A percentile compares a stretch with the other conserved stretches of the same genome.
Conservation (phyloP, 2,113 vertebrate genomes). For the Microtus montanus region DNA sequence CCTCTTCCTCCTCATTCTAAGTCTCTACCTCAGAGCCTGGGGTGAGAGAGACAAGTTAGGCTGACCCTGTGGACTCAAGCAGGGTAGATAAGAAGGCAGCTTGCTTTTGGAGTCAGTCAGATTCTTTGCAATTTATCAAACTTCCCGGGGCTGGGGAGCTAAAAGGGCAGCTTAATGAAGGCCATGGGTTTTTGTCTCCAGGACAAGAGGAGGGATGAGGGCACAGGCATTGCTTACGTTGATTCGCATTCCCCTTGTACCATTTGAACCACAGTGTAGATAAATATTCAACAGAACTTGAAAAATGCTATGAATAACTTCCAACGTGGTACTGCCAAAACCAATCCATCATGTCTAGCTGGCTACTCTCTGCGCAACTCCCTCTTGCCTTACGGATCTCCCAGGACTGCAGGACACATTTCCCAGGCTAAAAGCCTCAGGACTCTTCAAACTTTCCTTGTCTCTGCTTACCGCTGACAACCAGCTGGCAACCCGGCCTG, state of each 20-base stretch:
- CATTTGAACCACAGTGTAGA: slow-evolving; percentile 10
- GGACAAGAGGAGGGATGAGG: neutral
- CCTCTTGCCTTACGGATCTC: neutral
- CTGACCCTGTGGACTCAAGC: neutral
- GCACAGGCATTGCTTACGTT: neutral
- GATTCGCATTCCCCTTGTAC: neutral
- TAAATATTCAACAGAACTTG: slow-evolving; percentile 38
- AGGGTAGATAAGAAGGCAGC: neutral
- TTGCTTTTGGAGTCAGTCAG: neutral
- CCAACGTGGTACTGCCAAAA: neutral
- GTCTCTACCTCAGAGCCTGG: neutral
- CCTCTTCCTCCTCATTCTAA: neutral
- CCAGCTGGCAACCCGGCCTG: neutral
- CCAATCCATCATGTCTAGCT: neutral
- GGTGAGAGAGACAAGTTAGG: neutral
- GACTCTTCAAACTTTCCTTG: neutral
- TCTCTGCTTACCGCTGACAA: neutral
- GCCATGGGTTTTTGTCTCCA: neutral
- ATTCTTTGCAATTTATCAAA: neutral
- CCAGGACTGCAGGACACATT: neutral
- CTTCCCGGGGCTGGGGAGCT: neutral
- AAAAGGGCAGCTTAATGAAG: neutral
- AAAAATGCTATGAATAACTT: slow-evolving; percentile 36
- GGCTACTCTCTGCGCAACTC: neutral
- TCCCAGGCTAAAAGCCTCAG: slow-evolving; percentile 10